These are phyloP conservation scores for Rotaria magnacalcarata DNA, from an alignment of 2,888 invertebrate genomes.

Conservation along the genomic window DNA sequence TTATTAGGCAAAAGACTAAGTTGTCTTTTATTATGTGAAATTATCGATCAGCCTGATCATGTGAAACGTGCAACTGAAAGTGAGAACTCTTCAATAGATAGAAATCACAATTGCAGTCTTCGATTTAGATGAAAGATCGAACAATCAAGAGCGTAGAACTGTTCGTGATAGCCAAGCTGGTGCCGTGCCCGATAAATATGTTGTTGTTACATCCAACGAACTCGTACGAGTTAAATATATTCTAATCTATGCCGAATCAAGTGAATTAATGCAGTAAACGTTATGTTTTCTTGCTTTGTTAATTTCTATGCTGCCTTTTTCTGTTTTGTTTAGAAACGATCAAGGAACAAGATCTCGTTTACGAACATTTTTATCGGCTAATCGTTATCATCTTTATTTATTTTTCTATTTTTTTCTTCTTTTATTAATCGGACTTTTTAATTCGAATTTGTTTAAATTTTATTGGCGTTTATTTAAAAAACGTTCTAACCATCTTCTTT, in stretches of 20 bases:
- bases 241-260: conserved; percentile 65
- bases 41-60: conserved; percentile 68
- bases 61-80: conserved; percentile 60
- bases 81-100: conserved; percentile 38
- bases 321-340: conserved; percentile 31
- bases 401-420: conserved; percentile 42
- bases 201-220: conserved; percentile 73
- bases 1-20: conserved; percentile 71
- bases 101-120: background rate
- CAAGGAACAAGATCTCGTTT: conserved; percentile 11
- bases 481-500: conserved; percentile 5
- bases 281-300: no score
- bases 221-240: conserved; percentile 72
- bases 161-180: conserved; percentile 50
- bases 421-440: conserved; percentile 42
- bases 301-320: background rate
- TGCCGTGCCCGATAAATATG: conserved; percentile 68
- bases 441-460: conserved; percentile 41
- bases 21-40: conserved; percentile 75
- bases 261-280: background rate
- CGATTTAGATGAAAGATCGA: conserved; percentile 30
- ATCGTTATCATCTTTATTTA: conserved; percentile 36
- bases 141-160: background rate
- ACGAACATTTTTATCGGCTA: background rate
- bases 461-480: conserved; percentile 26